Base-by-base conservation (phyloP, 1,140 invertebrate species). In the Sycophila sp. region DNA sequence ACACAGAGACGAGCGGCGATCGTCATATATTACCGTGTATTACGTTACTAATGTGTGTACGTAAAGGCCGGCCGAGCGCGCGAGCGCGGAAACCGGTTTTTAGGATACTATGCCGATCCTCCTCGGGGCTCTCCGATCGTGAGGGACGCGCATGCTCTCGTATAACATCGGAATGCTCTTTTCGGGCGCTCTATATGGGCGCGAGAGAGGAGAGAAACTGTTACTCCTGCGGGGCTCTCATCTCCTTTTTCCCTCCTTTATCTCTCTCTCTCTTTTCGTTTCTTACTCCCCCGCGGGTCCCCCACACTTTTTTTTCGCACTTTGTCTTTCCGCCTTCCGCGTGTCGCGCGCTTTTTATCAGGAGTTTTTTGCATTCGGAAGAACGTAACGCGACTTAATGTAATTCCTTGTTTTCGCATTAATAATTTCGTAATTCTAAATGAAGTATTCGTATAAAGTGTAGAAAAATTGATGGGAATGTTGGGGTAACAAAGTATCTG, bases 111-210 rank as follows among this genome's bases (percentile, higher is more conserved):
- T n/a, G n/a, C n/a, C n/a, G n/a, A n/a, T n/a, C n/a, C n/a, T n/a
- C n/a, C n/a, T n/a, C n/a, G n/a, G n/a, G n/a, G n/a, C n/a, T n/a
- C n/a, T n/a, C n/a, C n/a, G n/a, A n/a, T n/a, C n/a, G n/a, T n/a
- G n/a, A n/a, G n/a, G n/a, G n/a, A n/a, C n/a, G n/a, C n/a, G 32
- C 36, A n/a, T 51, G 62, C 51, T 56, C 55, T 63, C 68, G 36
- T 71, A 71, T 64, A 71, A 64, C 53, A 71, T 28, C 49, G 69
- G 60, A 71, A 71, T 71, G 69, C 53, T n/a, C n/a, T 71, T 71
- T 64, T 65, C 30, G 69, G 63, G 38, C 32, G 15, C 30, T 55
- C 28, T 34, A 28, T 19, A 30, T n/a, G 11, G 30, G 26, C n/a
- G 40, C 42, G 40, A 47, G 30, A 19, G 28, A 47, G 4, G n/a